Base-by-base conservation (phyloP, 2,888 invertebrate species). In the Stegophylla sp. region DNA sequence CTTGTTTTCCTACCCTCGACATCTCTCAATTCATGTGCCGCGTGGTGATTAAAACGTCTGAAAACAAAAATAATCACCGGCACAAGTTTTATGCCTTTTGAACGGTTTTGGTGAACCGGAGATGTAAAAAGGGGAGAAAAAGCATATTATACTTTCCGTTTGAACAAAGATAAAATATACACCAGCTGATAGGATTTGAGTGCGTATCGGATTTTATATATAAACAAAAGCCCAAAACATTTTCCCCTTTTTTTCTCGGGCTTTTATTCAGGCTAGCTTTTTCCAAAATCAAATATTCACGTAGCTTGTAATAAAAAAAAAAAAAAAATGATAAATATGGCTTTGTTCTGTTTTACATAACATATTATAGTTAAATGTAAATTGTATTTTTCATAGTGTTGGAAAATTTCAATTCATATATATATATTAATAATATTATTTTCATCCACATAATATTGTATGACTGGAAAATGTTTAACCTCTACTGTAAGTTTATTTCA, bases 21-120 rank as follows among this genome's bases (percentile, higher is more conserved):
- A 26, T 59, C 43, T 26, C 26, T 43, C 1, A 7, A 51, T 45
- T n/a, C 59, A 17, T 23, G 63, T 48, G 53, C 71, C 15, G 53
- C 20, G 3, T 15, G 61, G 74, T 48, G 74, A 74, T 74, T 74
- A 74, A 74, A 74, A 74, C 48, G 74, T 74, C 74, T 63, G 5
- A 61, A 43, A 74, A 74, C 74, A 34, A 63, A 74, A 74, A 74
- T 63, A 63, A 74, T 74, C 63, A 26, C 28, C 10, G 28, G 20
- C n/a, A 15, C 45, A 20, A 34, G 28, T 74, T 74, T 63, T 34
- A 63, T 63, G 61, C 34, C 61, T 74, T 63, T 63, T 9, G 63
- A 61, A 74, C 61, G 48, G 59, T 74, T 74, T 74, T 28, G 61
- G 61, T 48, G 28, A 59, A 59, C 56, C 41, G 56, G 72, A 72